Percentiles rank a stretch among this genome's conserved stretches.
phyloP scores from a whole-genome alignment of 1,140 invertebrate species.

The Hypothenemus hampei region DNA sequence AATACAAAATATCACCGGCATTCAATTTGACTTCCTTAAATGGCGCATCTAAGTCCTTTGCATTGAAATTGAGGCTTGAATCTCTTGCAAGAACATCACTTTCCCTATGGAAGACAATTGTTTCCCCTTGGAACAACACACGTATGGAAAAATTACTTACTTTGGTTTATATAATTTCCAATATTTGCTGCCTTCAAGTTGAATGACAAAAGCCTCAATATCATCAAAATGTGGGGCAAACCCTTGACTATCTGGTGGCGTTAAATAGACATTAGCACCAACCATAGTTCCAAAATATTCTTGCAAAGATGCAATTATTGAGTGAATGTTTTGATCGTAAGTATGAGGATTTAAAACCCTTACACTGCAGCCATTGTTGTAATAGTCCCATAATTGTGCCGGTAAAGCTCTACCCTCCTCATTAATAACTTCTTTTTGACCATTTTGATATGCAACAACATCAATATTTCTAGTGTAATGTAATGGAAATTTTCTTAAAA shows the following conservation, averaged over 20 bases:
- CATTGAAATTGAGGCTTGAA: constrained; percentile 79
- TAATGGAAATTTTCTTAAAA: constrained; percentile 70
- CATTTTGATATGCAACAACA: constrained; percentile 79
- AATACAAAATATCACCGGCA: constrained; percentile 88
- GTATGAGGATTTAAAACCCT: constrained; percentile 92
- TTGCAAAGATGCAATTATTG: constrained; percentile 73
- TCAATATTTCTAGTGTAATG: constrained; percentile 85
- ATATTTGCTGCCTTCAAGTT: constrained; percentile 91
- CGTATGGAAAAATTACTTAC: constrained; percentile 41
- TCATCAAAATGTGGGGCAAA: constrained; percentile 99
- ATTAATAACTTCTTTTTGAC: constrained; percentile 78
- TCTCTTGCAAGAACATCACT: constrained; percentile 58
- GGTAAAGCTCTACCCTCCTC: constrained; percentile 65
- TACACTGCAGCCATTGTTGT: constrained; percentile 84
- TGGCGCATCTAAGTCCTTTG: constrained; percentile 73
- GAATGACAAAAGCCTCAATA: constrained; percentile 96
- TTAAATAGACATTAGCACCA: constrained; percentile 92
- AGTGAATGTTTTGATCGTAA: constrained; percentile 62
- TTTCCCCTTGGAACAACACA: no score
- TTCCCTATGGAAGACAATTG: background rate
- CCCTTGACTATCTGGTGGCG: constrained; percentile 92
- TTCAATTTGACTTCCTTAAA: constrained; percentile 76
- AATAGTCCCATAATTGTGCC: constrained; percentile 86
- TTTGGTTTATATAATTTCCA: constrained; percentile 87
- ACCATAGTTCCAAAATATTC: constrained; percentile 92